Evolutionary conservation across 1,140 invertebrate species (phyloP).

Genomic region (Scaptodrosophila lebanonensis): DNA sequence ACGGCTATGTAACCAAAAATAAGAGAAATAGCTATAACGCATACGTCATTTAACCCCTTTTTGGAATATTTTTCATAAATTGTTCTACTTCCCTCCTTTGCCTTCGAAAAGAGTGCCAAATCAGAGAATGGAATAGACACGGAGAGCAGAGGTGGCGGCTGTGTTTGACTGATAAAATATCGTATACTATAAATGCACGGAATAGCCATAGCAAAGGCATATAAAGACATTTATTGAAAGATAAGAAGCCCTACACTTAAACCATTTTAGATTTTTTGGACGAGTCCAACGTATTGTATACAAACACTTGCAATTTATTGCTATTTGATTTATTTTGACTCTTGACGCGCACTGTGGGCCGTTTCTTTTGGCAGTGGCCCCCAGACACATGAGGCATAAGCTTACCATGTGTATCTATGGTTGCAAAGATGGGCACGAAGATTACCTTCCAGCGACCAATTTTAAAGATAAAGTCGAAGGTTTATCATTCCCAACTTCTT

Average conservation of each 20-base stretch:
- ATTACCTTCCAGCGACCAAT: too few relatives aligned
- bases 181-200: not conserved
- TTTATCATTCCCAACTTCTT: too few relatives aligned
- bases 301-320: constrained; percentile 64
- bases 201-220: constrained; percentile 11
- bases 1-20: constrained; percentile 7
- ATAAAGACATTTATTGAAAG: constrained; percentile 74
- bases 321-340: constrained; percentile 74
- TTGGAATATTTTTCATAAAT: constrained; percentile 72
- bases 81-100: constrained; percentile 29
- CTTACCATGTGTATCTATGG: too few relatives aligned
- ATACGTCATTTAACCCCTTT: constrained; percentile 75
- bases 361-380: too few relatives aligned
- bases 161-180: constrained; percentile 51
- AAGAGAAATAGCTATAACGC: constrained; percentile 68
- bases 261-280: constrained; percentile 74
- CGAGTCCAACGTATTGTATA: constrained; percentile 72
- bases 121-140: constrained; percentile 11
- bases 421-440: too few relatives aligned
- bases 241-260: constrained; percentile 73
- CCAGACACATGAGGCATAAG: constrained; percentile 53
- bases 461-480: too few relatives aligned
- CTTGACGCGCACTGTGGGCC: too few relatives aligned
- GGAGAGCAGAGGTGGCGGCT: constrained; percentile 41
- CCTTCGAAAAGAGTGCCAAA: constrained; percentile 47